phyloP scores from a whole-genome alignment of 1,140 invertebrate genomes.

The Megalopta genalis region DNA sequence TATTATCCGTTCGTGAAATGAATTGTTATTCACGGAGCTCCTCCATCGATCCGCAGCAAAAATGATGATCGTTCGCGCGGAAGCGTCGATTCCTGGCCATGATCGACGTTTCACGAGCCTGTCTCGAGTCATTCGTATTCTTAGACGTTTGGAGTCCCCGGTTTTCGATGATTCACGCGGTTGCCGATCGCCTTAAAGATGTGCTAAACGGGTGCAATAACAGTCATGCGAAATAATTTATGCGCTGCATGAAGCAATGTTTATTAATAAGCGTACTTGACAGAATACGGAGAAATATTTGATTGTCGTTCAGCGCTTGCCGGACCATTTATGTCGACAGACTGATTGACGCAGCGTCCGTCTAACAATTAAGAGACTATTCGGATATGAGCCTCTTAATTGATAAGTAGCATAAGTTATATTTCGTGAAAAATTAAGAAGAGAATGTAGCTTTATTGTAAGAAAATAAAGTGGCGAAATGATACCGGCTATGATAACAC shows the following conservation, averaged over 20 bases:
- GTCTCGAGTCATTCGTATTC: slow-evolving; percentile 27
- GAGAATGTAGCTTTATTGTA: no score
- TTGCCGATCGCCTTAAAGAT: slow-evolving; percentile 37
- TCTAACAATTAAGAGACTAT: background rate
- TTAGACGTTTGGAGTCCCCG: slow-evolving; percentile 19
- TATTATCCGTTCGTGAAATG: no score
- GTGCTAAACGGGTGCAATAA: slow-evolving; percentile 35
- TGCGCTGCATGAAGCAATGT: slow-evolving; percentile 39
- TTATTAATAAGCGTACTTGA: slow-evolving; percentile 46
- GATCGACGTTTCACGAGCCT: background rate
- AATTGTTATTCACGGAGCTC: background rate
- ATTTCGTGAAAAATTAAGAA: no score
- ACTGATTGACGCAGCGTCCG: background rate
- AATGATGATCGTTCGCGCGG: background rate
- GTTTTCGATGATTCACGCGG: slow-evolving; percentile 34
- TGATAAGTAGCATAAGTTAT: no score
- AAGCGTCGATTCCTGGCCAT: background rate
- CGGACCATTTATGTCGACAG: slow-evolving; percentile 14
- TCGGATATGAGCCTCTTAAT: background rate
- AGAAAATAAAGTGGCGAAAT: no score
- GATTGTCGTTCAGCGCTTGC: background rate
- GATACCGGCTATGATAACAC: no score
- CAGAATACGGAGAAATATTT: slow-evolving; percentile 28
- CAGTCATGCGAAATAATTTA: slow-evolving; percentile 35
- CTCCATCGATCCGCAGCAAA: background rate